A percentile compares a stretch with the other conserved stretches of the same genome.
phyloP scores from a whole-genome alignment of 2,888 invertebrate species.

The Acanthosepion esculentum region DNA sequence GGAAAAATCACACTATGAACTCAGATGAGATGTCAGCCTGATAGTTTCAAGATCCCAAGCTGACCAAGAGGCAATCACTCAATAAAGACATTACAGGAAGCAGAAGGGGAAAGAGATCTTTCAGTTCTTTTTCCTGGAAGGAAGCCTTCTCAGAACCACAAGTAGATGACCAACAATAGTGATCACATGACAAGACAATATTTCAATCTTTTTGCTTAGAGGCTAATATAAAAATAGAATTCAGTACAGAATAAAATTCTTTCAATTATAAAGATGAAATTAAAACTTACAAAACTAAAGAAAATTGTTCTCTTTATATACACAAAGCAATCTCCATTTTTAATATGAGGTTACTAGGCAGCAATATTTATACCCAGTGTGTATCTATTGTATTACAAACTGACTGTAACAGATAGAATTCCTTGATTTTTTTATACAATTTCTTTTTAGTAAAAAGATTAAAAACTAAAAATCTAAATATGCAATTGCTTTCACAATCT shows the following conservation, averaged over 20 bases:
- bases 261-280: neutral
- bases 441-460: too few relatives aligned
- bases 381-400: too few relatives aligned
- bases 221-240: neutral
- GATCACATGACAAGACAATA: neutral
- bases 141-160: neutral
- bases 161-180: conserved; percentile 12
- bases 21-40: neutral
- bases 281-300: neutral
- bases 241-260: neutral
- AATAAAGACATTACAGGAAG: neutral
- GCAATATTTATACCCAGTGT: too few relatives aligned
- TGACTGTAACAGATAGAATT: too few relatives aligned
- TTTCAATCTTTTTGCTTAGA: neutral
- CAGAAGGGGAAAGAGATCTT: neutral
- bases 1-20: neutral
- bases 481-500: too few relatives aligned
- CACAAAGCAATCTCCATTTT: neutral
- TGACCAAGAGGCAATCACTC: neutral
- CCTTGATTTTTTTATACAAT: too few relatives aligned
- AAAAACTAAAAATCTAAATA: too few relatives aligned
- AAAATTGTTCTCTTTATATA: neutral
- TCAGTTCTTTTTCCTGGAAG: neutral
- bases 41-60: neutral
- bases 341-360: too few relatives aligned